phyloP scores from a whole-genome alignment of 2,888 invertebrate genomes.

The Amblyjoppa fuscipennis region DNA sequence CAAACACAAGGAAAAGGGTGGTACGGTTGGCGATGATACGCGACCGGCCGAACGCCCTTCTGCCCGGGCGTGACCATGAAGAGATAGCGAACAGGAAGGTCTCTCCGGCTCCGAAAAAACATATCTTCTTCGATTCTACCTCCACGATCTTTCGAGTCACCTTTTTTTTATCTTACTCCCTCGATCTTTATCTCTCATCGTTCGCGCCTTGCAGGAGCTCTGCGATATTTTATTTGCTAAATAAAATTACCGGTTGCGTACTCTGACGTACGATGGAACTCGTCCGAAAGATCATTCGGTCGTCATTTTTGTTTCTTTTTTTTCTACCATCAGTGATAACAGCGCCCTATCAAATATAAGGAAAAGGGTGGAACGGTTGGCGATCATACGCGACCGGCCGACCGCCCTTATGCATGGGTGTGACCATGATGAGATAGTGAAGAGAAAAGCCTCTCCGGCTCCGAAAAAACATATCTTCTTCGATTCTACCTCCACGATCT shows the following conservation, averaged over 20 bases:
- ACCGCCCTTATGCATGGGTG: constrained; percentile 34
- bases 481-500: constrained; percentile 31
- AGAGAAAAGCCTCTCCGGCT: constrained; percentile 22
- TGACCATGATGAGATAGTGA: constrained; percentile 34
- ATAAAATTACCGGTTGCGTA: too few species aligned
- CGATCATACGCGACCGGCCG: constrained; percentile 10
- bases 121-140: constrained; percentile 37
- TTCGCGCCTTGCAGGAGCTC: not conserved
- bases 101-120: constrained; percentile 21
- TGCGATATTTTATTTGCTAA: not conserved
- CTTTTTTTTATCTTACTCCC: not conserved
- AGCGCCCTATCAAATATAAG: constrained; percentile 81
- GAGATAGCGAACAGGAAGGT: constrained; percentile 39
- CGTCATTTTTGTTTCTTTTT: too few species aligned
- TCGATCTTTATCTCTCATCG: not conserved
- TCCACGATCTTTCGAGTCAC: constrained; percentile 26
- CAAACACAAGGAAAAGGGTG: constrained; percentile 83
- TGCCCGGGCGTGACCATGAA: constrained; percentile 24
- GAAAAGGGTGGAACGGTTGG: constrained; percentile 68
- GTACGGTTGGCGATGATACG: constrained; percentile 71
- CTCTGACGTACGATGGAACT: too few species aligned
- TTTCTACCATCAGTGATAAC: too few species aligned
- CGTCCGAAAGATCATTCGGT: too few species aligned
- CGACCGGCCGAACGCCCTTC: constrained; percentile 47
- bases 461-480: constrained; percentile 36